phyloP scores from a whole-genome alignment of 2,888 invertebrate species.

The Periphyllus acericola region DNA sequence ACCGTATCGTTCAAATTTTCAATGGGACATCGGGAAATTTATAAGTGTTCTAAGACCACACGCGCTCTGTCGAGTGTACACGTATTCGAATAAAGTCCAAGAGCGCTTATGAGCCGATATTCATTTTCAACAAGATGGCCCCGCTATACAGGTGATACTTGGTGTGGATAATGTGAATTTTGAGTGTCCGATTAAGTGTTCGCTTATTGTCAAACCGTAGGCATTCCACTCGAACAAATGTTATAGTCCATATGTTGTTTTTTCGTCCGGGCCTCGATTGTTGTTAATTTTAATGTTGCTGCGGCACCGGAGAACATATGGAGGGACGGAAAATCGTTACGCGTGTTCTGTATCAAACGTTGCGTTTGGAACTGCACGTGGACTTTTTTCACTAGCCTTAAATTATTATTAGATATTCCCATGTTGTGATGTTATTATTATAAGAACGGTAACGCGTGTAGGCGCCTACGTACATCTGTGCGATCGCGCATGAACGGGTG shows the following conservation, averaged over 20 bases:
- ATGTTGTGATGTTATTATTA: no score
- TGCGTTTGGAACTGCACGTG: background rate
- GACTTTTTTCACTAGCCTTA: background rate
- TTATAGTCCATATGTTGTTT: conserved; percentile 50
- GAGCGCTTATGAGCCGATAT: no score
- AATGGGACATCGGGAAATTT: no score
- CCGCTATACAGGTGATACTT: background rate
- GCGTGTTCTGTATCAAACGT: background rate
- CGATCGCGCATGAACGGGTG: no score
- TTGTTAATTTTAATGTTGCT: conserved; percentile 26
- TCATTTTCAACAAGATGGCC: no score
- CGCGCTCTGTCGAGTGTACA: no score
- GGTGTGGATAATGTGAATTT: background rate
- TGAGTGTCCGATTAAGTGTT: conserved; percentile 29
- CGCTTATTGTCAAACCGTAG: conserved; percentile 14
- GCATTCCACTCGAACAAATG: conserved; percentile 45
- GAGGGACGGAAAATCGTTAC: background rate
- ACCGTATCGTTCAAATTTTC: no score
- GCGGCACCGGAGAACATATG: conserved; percentile 10
- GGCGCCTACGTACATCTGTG: no score
- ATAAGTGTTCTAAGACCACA: no score
- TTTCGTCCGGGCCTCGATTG: conserved; percentile 11
- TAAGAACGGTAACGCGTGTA: no score
- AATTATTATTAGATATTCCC: background rate
- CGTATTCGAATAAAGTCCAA: no score